Base-by-base conservation (phyloP, 1,140 invertebrate genomes). In the Panagrolaimus sp. region DNA sequence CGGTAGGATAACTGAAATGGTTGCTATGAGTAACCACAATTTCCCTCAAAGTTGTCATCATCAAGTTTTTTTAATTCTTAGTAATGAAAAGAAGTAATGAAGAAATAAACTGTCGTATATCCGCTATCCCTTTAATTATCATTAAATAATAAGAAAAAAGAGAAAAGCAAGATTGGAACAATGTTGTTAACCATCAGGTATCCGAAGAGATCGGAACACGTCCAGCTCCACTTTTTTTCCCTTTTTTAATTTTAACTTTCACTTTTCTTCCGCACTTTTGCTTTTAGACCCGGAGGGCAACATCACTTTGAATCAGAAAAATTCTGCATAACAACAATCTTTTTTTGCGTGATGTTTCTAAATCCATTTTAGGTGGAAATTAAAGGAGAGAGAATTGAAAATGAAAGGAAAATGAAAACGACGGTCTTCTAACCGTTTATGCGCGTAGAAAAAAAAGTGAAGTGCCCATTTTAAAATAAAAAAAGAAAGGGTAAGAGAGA, bases 331-430 rank as follows among this genome's bases (percentile, higher is more conserved):
- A 57, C 51, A 27, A 20, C 27, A 27, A 20, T 20, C 27, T 20
- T 57, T 20, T 57, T 57, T 57, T 27, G 51, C 51, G 51, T 27
- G 51, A 20, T 57, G 20, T 27, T 27, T 57, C 51, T 20, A 57
- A 57, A 57, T 57, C 51, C 51, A 20, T 57, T 57, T 57, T 57
- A 16, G 51, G 51, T 57, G 51, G 47, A 57, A 57, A 57, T 57
- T 57, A 57, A 27, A 57, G 51, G 51, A 57, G 7, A n/a, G n/a
- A 38, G 31, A 38, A 38, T 38, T 38, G 31, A 38, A 38, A 38
- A 38, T 38, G 51, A 57, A 57, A 57, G 27, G 51, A 57, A 57
- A 57, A 27, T 20, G 27, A 57, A 57, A 57, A 57, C 51, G 51
- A 57, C 27, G 51, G 51, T 57, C 31, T 38, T 38, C 16, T 20